A percentile compares a stretch with the other conserved stretches of the same genome.
Conservation (phyloP, 2,888 invertebrate species). For the Nomada ferruginata region DNA sequence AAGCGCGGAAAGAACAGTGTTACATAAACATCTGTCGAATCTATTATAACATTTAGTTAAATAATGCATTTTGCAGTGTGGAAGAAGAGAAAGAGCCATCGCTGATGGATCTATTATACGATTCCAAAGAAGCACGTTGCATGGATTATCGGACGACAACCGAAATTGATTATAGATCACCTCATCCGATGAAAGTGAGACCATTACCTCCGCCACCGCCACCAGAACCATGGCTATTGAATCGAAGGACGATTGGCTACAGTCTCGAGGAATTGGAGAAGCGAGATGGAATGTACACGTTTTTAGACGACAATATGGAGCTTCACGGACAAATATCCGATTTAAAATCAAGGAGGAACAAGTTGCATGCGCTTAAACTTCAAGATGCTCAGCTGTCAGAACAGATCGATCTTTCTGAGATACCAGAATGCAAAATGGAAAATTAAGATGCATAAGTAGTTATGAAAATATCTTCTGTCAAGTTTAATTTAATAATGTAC, state of each 20-base stretch:
- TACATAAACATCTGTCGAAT: background rate
- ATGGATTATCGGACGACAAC: slow-evolving; percentile 71
- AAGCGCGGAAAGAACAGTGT: too few species aligned
- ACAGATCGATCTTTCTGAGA: background rate
- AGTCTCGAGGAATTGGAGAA: slow-evolving; percentile 63
- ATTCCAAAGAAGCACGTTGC: slow-evolving; percentile 37
- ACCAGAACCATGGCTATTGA: slow-evolving; percentile 70
- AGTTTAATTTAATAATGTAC: background rate
- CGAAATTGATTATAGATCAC: slow-evolving; percentile 64
- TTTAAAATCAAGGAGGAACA: slow-evolving; percentile 61
- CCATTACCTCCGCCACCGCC: slow-evolving; percentile 44
- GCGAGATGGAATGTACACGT: slow-evolving; percentile 66
- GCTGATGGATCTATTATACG: slow-evolving; percentile 53
- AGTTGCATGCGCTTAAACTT: slow-evolving; percentile 1
- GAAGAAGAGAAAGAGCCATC: slow-evolving; percentile 51
- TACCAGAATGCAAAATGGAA: background rate
- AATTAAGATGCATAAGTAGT: background rate
- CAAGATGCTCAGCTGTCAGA: background rate
- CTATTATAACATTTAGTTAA: background rate
- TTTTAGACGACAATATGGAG: slow-evolving; percentile 75
- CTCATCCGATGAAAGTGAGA: slow-evolving; percentile 56
- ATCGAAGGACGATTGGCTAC: slow-evolving; percentile 74
- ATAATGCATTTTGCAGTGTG: slow-evolving; percentile 19
- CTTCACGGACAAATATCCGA: slow-evolving; percentile 68
- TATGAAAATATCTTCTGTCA: background rate